Evolutionary conservation across 1,140 invertebrate genomes (phyloP), one percentile per base, ranked within the genome.

Genomic region (Drosophila erecta): DNA sequence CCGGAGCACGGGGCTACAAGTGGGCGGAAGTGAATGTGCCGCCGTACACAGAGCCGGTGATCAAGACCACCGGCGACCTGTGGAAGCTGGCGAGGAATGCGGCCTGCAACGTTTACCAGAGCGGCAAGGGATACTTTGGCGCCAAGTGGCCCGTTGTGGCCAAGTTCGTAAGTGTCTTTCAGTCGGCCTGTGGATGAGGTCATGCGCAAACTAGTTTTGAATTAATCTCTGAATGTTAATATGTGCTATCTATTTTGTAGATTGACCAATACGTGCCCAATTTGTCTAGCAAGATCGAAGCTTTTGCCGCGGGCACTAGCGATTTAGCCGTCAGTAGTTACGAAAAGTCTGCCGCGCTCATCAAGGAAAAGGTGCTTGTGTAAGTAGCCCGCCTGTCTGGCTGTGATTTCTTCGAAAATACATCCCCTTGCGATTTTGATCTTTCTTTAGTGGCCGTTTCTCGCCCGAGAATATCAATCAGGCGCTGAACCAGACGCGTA

Each of bases 361-460:
- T 96, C 76, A 94, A 94, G 90, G 95, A 94, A 37, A 95, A 96
- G 93, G 95, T 96, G 49, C 95, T 96, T 93, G 93, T 96, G 96
- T 96, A 94, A 96, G 96, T 95, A 12, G 24, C 20, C 3, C n/a
- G 15, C 12, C 11, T 15, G 24, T 20, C 2, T 17, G 15, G 17
- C 11, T 30, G 30, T n/a, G 11, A 17, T 30, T 47, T 11, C 30
- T 53, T 4, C 0, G 1, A 40, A 35, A 24, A 27, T 3, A 15
- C 15, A 38, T 35, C 40, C 24, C 24, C 30, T 17, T 17, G 38
- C 10, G 3, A 7, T 22, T 30, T 3, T 49, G n/a, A 24, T n/a
- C 56, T 95, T 95, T 46, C 92, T 96, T 46, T 92, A 96, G 96
- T 54, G 96, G 95, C 8, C 94, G 95, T 71, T 93, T 96, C 81